Base-by-base conservation (phyloP, 2,888 invertebrate genomes). In the Cephus pulcher region DNA sequence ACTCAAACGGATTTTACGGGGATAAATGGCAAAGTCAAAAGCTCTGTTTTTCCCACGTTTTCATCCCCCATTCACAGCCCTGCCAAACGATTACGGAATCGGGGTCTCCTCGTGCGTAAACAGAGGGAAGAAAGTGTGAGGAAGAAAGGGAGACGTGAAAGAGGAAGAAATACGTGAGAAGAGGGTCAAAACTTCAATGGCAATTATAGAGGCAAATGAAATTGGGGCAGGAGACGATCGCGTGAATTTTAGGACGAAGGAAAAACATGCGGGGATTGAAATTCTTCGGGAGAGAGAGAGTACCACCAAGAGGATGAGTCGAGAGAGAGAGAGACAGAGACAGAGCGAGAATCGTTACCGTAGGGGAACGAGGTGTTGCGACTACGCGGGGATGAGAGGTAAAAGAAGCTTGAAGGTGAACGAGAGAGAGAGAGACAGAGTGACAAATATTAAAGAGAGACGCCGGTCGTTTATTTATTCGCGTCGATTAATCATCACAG, bases 1-100 rank as follows among this genome's bases (percentile, higher is more conserved):
- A 32, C 75, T 73, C 12, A 75, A 71, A 33, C 74, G 76, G 75
- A 82, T 80, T 82, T 78, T 78, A 77, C 78, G 70, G 76, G 82
- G 80, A 82, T 82, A 82, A 81, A 80, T 76, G 75, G 78, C 80
- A 81, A 81, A 84, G 84, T 84, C 83, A 79, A 84, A 83, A 85
- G 82, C 80, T 83, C 75, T 85, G 83, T 85, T 84, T 82, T 79
- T 77, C 70, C 34, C 75, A 35, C 75, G 74, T 33, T 74, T 40
- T 34, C 35, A 34, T 74, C 34, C 74, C 74, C 34, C 74, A 15
- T 34, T 35, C 34, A 34, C 35, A 12, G n/a, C n/a, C 70, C 32
- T 70, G 70, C 33, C 70, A 70, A 30, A 33, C 70, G 70, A 70
- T 70, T 30, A 70, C 30, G 30, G 70, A 70, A 12, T 70, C 70